phyloP scores from a whole-genome alignment of 2,113 vertebrate species.

The Salminus brasiliensis region DNA sequence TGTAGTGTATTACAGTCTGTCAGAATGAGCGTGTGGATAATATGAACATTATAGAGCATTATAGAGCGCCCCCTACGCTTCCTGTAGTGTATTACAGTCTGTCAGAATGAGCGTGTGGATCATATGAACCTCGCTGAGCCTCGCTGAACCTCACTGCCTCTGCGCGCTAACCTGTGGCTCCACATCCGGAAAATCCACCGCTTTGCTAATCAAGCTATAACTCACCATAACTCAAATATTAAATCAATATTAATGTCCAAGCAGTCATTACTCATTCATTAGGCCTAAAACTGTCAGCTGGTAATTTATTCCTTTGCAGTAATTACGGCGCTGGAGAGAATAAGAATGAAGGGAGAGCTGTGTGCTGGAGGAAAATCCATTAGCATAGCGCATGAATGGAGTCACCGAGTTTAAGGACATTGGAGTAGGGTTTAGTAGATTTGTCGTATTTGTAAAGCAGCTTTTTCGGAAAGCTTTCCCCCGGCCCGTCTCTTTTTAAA shows the following conservation, averaged over 20 bases:
- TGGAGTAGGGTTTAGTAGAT: neutral
- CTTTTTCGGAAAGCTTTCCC: neutral
- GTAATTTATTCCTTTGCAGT: slow-evolving; percentile 38
- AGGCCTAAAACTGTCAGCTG: slow-evolving; percentile 35
- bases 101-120: neutral
- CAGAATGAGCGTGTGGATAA: too few species aligned
- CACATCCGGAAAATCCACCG: slow-evolving; percentile 13
- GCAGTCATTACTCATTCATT: slow-evolving; percentile 46
- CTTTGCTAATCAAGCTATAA: slow-evolving; percentile 42
- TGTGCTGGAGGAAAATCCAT: slow-evolving; percentile 14
- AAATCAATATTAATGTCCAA: slow-evolving; percentile 49
- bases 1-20: too few species aligned
- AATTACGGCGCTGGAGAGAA: slow-evolving; percentile 28
- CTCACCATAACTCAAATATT: slow-evolving; percentile 35
- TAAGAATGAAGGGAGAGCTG: slow-evolving; percentile 17
- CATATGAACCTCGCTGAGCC: too few species aligned
- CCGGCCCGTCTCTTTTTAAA: neutral
- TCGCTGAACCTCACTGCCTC: neutral
- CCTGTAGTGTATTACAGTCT: neutral
- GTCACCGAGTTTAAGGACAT: neutral
- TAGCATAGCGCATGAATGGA: neutral
- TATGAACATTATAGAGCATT: neutral
- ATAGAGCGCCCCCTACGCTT: neutral
- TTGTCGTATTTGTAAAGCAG: neutral
- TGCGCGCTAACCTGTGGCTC: slow-evolving; percentile 6